Evolutionary conservation across 2,888 invertebrate genomes (phyloP).

Genomic region (Drosophila histrio): DNA sequence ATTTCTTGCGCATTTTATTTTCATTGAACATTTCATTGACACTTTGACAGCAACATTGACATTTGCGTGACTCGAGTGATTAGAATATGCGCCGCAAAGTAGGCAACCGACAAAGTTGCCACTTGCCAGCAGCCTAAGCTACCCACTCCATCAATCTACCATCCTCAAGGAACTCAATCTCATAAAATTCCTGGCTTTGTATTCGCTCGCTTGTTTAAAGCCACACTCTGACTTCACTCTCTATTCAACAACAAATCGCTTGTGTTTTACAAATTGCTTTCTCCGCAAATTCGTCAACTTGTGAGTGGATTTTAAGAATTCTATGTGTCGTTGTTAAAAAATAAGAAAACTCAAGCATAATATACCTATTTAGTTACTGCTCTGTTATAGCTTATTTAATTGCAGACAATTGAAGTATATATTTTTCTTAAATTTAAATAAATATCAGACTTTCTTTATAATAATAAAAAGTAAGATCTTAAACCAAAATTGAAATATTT

Average conservation of each 20-base stretch:
- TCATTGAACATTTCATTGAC: slow-evolving; percentile 80
- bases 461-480: too few species aligned
- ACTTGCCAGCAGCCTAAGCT: slow-evolving; percentile 5
- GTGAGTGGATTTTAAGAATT: not conserved
- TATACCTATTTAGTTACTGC: too few species aligned
- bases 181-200: slow-evolving; percentile 45
- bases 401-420: too few species aligned
- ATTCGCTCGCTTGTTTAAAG: slow-evolving; percentile 14
- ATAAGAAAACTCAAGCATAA: too few species aligned
- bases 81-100: slow-evolving; percentile 72
- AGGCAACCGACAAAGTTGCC: slow-evolving; percentile 49
- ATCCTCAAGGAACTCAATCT: slow-evolving; percentile 26
- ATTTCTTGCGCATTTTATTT: slow-evolving; percentile 75
- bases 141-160: not conserved
- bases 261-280: slow-evolving; percentile 13
- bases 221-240: not conserved
- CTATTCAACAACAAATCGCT: slow-evolving; percentile 11
- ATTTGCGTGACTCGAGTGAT: slow-evolving; percentile 78
- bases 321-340: too few species aligned
- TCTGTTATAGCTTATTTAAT: too few species aligned
- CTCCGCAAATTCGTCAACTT: slow-evolving; percentile 6
- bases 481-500: too few species aligned
- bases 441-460: too few species aligned
- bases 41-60: slow-evolving; percentile 79
- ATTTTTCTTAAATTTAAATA: too few species aligned